Conservation (phyloP, 2,888 invertebrate genomes). For the Drosophila bunnanda region DNA sequence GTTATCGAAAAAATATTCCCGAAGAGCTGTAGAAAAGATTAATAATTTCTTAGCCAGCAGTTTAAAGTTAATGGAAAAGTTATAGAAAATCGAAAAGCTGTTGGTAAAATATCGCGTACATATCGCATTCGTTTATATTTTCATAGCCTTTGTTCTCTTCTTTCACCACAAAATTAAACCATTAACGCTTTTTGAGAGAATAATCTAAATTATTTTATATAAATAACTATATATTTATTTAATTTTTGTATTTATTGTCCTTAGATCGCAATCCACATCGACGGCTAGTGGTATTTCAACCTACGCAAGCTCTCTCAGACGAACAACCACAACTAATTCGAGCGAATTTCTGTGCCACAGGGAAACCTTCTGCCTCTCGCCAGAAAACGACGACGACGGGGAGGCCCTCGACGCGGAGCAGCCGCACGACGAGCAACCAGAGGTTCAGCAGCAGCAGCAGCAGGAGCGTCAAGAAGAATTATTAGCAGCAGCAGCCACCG, state of each 20-base stretch:
- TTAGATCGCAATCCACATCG: constrained; percentile 84
- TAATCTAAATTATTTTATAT: neutral
- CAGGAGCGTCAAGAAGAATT: constrained; percentile 40
- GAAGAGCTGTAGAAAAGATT: no score
- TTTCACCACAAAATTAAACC: neutral
- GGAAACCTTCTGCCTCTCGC: constrained; percentile 84
- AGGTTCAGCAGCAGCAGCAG: constrained; percentile 29
- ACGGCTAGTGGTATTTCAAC: constrained; percentile 85
- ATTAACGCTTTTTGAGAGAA: neutral
- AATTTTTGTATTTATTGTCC: constrained; percentile 1
- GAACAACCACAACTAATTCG: constrained; percentile 84
- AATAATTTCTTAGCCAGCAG: no score
- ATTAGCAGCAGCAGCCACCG: constrained; percentile 35
- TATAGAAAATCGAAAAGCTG: neutral
- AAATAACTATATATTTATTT: neutral
- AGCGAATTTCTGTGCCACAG: constrained; percentile 85
- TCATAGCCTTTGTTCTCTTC: neutral
- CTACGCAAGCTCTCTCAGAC: constrained; percentile 84
- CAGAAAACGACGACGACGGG: constrained; percentile 79
- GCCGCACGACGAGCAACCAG: constrained; percentile 9
- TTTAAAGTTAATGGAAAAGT: neutral
- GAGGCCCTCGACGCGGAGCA: constrained; percentile 49
- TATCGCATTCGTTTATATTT: no score
- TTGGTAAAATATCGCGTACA: neutral
- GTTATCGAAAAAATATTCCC: no score